Evolutionary conservation across 2,888 invertebrate species (phyloP).

Genomic region (Tryphoninae sp.): DNA sequence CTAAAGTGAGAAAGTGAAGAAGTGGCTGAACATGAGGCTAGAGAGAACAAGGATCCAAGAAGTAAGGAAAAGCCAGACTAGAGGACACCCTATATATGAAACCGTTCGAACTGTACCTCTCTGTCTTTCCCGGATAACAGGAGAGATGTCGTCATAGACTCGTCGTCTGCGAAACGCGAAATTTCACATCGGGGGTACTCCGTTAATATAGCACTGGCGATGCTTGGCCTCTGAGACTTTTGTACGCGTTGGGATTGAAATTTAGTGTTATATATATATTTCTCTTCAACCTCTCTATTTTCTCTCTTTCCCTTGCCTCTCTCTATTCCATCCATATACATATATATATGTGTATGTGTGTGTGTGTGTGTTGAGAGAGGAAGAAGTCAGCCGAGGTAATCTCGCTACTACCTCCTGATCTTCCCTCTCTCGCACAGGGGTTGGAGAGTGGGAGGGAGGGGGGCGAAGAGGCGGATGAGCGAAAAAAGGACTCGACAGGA

Average conservation of each 20-base stretch:
- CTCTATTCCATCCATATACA: slow-evolving; percentile 33
- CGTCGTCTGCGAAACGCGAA: slow-evolving; percentile 50
- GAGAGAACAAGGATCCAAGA: too few relatives aligned
- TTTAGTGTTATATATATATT: slow-evolving; percentile 76
- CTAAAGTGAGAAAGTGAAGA: too few relatives aligned
- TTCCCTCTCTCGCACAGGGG: background rate
- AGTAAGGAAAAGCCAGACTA: too few relatives aligned
- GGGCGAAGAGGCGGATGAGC: slow-evolving; percentile 23
- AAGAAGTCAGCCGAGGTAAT: slow-evolving; percentile 56
- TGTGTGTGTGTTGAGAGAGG: slow-evolving; percentile 2
- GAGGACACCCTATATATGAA: too few relatives aligned
- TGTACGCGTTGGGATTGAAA: slow-evolving; percentile 76
- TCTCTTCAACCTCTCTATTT: slow-evolving; percentile 4
- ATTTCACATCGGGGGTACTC: slow-evolving; percentile 33
- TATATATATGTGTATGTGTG: slow-evolving; percentile 19
- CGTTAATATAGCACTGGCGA: background rate
- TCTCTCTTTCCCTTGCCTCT: slow-evolving; percentile 17
- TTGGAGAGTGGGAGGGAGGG: background rate
- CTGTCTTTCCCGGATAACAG: slow-evolving; percentile 54
- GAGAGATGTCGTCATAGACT: slow-evolving; percentile 53
- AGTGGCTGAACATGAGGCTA: background rate
- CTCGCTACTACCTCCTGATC: slow-evolving; percentile 47
- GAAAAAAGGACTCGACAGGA: slow-evolving; percentile 38
- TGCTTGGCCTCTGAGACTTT: slow-evolving; percentile 60
- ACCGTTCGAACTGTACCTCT: slow-evolving; percentile 4